A percentile compares a stretch with the other conserved stretches of the same genome.
Evolutionary conservation across 2,797 vertebrate genomes (phyloP).

Genomic region (Dendrocincla tyrannina): DNA sequence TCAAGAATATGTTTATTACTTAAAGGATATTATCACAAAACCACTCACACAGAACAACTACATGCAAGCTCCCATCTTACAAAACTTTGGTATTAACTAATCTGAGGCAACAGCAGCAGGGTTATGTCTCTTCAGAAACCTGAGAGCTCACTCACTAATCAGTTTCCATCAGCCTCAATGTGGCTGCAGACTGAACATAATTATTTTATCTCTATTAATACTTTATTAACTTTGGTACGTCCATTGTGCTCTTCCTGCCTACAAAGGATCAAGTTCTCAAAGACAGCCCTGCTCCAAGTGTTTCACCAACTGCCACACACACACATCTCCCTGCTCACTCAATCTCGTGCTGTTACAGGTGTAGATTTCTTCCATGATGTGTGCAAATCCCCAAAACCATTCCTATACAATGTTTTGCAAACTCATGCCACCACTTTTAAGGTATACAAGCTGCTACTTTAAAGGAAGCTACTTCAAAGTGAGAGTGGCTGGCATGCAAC

Average conservation of each 20-base stretch:
- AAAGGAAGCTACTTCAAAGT: background rate
- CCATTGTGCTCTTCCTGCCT: background rate
- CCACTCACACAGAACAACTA: background rate
- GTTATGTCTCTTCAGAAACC: background rate
- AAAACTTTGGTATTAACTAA: background rate
- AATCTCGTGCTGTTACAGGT: background rate
- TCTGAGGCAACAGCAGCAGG: background rate
- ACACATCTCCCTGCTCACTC: background rate
- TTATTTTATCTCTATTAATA: background rate
- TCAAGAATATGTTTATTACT: background rate
- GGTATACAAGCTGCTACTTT: background rate
- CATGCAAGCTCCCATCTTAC: background rate
- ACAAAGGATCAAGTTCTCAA: background rate
- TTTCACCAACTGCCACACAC: background rate
- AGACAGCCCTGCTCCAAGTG: background rate
- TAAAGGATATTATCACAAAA: background rate
- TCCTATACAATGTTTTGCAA: background rate
- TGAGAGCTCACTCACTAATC: background rate
- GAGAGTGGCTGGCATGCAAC: background rate
- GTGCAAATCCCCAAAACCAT: background rate
- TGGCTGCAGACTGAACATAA: background rate
- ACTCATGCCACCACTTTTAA: background rate
- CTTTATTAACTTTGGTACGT: background rate
- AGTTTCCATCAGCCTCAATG: background rate
- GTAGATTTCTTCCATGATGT: background rate